Evolutionary conservation across 1,140 invertebrate genomes (phyloP).

Genomic region (Nephila pilipes): DNA sequence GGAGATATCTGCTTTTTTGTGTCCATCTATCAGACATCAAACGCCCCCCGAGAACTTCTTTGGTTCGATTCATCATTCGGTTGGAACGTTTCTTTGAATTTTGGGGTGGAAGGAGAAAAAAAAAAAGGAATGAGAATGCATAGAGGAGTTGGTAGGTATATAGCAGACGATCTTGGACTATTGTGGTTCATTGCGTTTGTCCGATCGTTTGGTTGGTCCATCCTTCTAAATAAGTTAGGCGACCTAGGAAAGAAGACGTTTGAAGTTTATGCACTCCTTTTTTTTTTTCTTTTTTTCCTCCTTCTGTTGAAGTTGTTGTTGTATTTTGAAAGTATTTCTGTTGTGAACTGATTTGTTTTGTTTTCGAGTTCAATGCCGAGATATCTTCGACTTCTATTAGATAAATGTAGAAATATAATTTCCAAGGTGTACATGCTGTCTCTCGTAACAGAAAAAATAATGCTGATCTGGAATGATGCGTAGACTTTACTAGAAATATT

Average conservation of each 20-base stretch:
- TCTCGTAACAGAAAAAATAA: no score
- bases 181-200: constrained; percentile 58
- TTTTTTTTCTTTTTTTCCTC: background rate
- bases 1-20: constrained; percentile 19
- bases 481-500: no score
- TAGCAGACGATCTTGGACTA: constrained; percentile 19
- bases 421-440: no score
- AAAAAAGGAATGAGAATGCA: background rate
- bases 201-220: constrained; percentile 33
- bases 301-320: no score
- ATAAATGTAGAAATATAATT: no score
- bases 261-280: background rate
- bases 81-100: constrained; percentile 30
- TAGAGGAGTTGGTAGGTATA: background rate
- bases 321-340: background rate
- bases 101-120: background rate
- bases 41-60: constrained; percentile 52
- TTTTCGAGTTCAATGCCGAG: no score
- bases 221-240: constrained; percentile 4
- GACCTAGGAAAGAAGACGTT: background rate
- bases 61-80: constrained; percentile 57
- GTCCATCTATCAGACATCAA: constrained; percentile 56
- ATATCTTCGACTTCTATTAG: no score
- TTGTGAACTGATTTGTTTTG: background rate
- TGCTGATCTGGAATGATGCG: no score